Conservation (phyloP, 2,797 vertebrate species). For the Galaxias olidus region DNA sequence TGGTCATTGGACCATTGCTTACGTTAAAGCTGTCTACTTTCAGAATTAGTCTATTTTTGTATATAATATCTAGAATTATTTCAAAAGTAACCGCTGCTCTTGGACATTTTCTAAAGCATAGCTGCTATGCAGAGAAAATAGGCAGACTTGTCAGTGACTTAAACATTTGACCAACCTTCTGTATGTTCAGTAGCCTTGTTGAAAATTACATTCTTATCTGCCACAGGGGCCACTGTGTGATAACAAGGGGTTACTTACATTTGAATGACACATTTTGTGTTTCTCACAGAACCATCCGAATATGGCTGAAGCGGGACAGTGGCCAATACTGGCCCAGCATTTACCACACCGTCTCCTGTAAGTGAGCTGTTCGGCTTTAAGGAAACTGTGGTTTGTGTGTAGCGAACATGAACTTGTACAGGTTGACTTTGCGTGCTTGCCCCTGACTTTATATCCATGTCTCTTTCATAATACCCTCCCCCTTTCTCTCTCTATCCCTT, state of each 20-base stretch:
- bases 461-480: no score
- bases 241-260: background rate
- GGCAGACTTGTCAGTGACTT: no score
- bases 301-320: slow-evolving; percentile 98
- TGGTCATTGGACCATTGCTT: no score
- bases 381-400: background rate
- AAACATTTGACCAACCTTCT: background rate
- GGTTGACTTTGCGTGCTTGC: no score
- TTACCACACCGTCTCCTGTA: slow-evolving; percentile 95
- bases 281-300: slow-evolving; percentile 85
- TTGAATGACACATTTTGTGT: slow-evolving; percentile 12
- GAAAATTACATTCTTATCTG: background rate
- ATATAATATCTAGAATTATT: no score
- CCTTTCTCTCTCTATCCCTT: no score
- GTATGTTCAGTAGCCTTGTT: background rate
- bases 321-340: slow-evolving; percentile 99
- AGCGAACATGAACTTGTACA: background rate
- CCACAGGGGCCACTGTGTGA: background rate
- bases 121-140: no score
- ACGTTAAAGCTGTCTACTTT: no score
- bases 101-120: no score
- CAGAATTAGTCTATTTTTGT: no score
- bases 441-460: no score
- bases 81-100: no score
- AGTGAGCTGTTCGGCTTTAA: slow-evolving; percentile 68